Percentiles rank a stretch among this genome's conserved stretches.
Conservation (phyloP, 2,113 vertebrate genomes). For the Emydura subglobosa region DNA sequence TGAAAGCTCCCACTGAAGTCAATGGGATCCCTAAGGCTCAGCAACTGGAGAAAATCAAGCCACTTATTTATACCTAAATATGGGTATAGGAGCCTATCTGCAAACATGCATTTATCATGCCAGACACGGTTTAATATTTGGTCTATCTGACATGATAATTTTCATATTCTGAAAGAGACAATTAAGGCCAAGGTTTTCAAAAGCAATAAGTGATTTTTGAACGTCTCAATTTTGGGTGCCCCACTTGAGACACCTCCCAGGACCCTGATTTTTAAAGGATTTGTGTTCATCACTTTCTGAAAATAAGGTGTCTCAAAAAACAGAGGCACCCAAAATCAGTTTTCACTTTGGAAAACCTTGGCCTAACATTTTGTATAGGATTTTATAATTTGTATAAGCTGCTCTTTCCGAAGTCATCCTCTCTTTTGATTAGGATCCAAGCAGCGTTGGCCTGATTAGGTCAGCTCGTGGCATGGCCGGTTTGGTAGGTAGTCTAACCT, state of each 20-base stretch:
- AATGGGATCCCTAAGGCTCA: not conserved
- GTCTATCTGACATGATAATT: not conserved
- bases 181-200: not conserved
- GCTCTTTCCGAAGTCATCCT: rapidly evolving
- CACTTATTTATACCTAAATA: not conserved
- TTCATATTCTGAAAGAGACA: not conserved
- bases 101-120: not conserved
- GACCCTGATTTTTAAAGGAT: not conserved
- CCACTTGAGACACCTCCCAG: not conserved
- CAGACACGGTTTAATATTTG: not conserved
- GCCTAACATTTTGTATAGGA: rapidly evolving
- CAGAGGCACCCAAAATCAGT: not conserved
- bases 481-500: constrained; percentile 46
- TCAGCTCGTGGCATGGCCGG: constrained; percentile 41
- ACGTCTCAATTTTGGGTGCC: not conserved
- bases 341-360: rapidly evolving
- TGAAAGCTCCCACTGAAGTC: not conserved
- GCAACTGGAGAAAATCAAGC: not conserved
- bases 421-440: not conserved
- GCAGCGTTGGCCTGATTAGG: constrained; percentile 31
- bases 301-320: not conserved
- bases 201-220: not conserved
- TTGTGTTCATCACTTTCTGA: not conserved
- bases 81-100: not conserved
- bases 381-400: not conserved